Evolutionary conservation across 2,888 invertebrate species (phyloP).

Genomic region (Schizotus pectinicornis): DNA sequence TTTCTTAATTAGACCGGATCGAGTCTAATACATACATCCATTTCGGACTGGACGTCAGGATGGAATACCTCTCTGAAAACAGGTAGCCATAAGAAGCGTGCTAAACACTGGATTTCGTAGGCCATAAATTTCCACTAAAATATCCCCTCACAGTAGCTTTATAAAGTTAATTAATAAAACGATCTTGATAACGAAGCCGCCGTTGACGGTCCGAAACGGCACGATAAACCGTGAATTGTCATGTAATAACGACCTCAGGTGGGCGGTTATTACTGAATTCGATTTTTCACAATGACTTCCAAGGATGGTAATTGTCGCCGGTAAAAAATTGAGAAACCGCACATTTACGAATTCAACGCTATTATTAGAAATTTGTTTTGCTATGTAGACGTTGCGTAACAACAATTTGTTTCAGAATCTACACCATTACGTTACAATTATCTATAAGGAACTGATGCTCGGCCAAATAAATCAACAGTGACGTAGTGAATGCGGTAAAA

Average conservation of each 20-base stretch:
- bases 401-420: constrained; percentile 9
- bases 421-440: constrained; percentile 46
- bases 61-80: constrained; percentile 6
- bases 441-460: constrained; percentile 44
- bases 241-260: too few species aligned
- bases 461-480: constrained; percentile 45
- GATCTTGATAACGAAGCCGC: constrained; percentile 13
- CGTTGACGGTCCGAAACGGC: not conserved
- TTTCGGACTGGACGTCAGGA: not conserved
- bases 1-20: constrained; percentile 24
- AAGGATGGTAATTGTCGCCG: too few species aligned
- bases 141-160: constrained; percentile 5
- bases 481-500: constrained; percentile 48
- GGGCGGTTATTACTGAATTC: not conserved
- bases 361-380: too few species aligned
- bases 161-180: constrained; percentile 16
- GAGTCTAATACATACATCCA: constrained; percentile 2
- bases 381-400: not conserved
- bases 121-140: constrained; percentile 22
- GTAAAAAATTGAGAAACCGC: too few species aligned
- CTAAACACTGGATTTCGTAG: constrained; percentile 23
- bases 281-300: constrained; percentile 2
- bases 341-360: too few species aligned
- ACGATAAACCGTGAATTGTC: not conserved
- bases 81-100: constrained; percentile 27